These are phyloP conservation scores for Bruchidius siliquastri DNA, from an alignment of 2,888 invertebrate genomes.

Conservation along the genomic window DNA sequence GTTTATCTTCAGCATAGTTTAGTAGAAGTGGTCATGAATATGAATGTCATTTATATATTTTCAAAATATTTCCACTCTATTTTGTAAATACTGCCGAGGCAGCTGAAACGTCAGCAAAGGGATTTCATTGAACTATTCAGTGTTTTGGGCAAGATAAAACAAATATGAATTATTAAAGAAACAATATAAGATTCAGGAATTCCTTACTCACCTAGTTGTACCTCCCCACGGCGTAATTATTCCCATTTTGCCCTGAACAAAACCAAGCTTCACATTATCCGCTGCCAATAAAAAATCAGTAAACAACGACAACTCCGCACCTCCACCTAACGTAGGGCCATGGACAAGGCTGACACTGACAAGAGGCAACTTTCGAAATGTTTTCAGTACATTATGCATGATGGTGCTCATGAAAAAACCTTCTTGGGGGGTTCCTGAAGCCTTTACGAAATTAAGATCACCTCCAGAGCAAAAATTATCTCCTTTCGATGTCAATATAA, in stretches of 20 bases:
- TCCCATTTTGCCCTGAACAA: conserved; percentile 40
- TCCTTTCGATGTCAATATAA: conserved; percentile 34
- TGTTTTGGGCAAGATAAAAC: too few relatives aligned
- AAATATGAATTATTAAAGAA: too few relatives aligned
- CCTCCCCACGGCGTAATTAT: conserved; percentile 42
- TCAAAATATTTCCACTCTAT: too few relatives aligned
- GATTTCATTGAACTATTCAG: too few relatives aligned
- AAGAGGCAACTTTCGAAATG: conserved; percentile 31
- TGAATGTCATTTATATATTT: too few relatives aligned
- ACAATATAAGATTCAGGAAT: too few relatives aligned
- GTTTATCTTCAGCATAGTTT: too few relatives aligned
- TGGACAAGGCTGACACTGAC: conserved; percentile 34
- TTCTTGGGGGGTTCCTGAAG: conserved; percentile 26
- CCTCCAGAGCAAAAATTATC: conserved; percentile 40
- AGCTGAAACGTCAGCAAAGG: too few relatives aligned
- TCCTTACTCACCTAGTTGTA: conserved; percentile 30
- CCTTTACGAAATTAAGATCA: conserved; percentile 35
- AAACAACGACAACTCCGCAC: conserved; percentile 35
- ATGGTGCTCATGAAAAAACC: conserved; percentile 34
- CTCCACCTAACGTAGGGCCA: conserved; percentile 38
- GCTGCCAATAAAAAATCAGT: conserved; percentile 37
- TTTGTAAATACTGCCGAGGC: too few relatives aligned
- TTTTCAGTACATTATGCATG: conserved; percentile 34
- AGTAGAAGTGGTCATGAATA: too few relatives aligned
- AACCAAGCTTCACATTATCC: conserved; percentile 35